Base-by-base conservation (phyloP, 2,888 invertebrate genomes). In the Epistrophe grossulariae region DNA sequence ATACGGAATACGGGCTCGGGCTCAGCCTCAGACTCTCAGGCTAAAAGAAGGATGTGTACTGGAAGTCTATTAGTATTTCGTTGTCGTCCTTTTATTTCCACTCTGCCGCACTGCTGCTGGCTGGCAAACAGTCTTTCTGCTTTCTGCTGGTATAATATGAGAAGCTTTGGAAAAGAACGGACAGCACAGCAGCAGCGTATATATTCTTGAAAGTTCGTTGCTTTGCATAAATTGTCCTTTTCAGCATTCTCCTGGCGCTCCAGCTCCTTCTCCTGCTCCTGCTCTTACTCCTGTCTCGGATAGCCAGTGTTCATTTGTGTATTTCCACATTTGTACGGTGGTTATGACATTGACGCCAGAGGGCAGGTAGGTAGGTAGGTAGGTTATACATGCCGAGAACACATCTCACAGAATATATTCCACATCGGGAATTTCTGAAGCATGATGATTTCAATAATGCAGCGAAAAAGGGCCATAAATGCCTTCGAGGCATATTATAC, bases 201-300 rank as follows among this genome's bases (percentile, higher is more conserved):
- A n/a, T n/a, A 79, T 71, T 80, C 66, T 71, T 59, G 10, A 79
- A 79, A 83, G 83, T 83, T 87, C 87, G 79, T 87, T 87, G 83
- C 79, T 87, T 83, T 87, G 79, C 87, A 87, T 87, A 87, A 87
- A 87, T 87, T 83, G 83, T 87, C 87, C 87, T 87, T 87, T 87
- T 76, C 83, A 83, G 72, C 59, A 24, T 78, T 77, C 48, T 66
- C 19, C 24, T 62, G 43, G 45, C 48, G 17, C 50, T 62, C 5
- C 10, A 45, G 24, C 31, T 50, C 38, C 59, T 28, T 19, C 57
- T 28, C 43, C 50, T 19, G 19, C 11, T 19, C 1, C 5, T 4
- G 2, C 19, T 35, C 1, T 0, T 24, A 24, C 24, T 62, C 24
- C 15, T 62, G 62, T 40, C 38, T 40, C n/a, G 28, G 31, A 35